A percentile compares a stretch with the other conserved stretches of the same genome.
These are phyloP conservation scores for Meriones unguiculatus DNA, from an alignment of 2,113 vertebrate genomes.

Conservation along the genomic window DNA sequence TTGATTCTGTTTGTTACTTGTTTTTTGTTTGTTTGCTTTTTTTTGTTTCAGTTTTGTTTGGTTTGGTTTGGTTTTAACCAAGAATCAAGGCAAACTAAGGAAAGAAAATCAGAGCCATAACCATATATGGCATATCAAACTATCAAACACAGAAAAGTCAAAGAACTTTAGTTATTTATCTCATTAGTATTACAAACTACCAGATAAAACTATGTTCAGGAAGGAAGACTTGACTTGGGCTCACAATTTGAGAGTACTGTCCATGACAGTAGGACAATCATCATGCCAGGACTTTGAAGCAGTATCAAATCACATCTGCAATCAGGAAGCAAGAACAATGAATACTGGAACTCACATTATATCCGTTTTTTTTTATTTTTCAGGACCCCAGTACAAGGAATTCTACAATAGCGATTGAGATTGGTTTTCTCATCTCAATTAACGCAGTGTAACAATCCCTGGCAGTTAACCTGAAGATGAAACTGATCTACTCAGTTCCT, in stretches of 20 bases:
- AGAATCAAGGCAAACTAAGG: not conserved
- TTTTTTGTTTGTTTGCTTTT: not conserved
- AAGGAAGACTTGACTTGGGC: not conserved
- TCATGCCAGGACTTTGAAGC: not conserved
- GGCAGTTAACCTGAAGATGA: not conserved
- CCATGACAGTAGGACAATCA: not conserved
- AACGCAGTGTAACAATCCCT: not conserved
- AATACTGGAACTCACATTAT: not conserved
- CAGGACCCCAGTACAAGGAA: too few species aligned
- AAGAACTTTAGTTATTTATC: not conserved
- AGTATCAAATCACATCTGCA: not conserved
- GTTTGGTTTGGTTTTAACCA: not conserved
- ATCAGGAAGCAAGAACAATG: not conserved
- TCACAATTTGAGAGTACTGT: not conserved
- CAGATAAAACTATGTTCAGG: not conserved
- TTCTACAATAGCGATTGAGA: not conserved
- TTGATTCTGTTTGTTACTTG: not conserved
- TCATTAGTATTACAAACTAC: not conserved
- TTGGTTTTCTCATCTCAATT: not conserved
- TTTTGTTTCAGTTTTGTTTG: not conserved
- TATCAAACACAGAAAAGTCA: not conserved
- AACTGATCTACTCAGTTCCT: too few species aligned
- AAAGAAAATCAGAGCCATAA: not conserved
- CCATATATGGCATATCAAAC: not conserved
- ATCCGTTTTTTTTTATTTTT: not conserved